Evolutionary conservation across 2,888 invertebrate species (phyloP).

Genomic region (Amiota communis): DNA sequence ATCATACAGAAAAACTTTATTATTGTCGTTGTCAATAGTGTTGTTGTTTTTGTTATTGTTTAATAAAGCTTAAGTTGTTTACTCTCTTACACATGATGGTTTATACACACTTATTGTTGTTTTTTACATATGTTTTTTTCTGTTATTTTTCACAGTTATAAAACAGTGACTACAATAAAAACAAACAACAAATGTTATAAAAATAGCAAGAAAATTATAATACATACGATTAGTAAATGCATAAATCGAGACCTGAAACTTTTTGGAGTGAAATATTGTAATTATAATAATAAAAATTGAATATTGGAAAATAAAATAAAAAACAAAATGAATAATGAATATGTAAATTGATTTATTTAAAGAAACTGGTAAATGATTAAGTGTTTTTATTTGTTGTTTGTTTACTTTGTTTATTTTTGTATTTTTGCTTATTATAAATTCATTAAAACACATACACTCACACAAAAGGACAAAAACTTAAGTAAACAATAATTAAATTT

Average conservation of each 20-base stretch:
- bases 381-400: neutral
- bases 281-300: neutral
- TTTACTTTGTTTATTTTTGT: neutral
- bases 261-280: neutral
- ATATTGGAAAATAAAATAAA: neutral
- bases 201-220: too few relatives aligned
- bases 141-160: too few relatives aligned
- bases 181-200: too few relatives aligned
- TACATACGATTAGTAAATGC: neutral
- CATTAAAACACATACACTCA: too few relatives aligned
- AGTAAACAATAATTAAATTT: too few relatives aligned
- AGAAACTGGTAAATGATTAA: neutral
- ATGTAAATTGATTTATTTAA: constrained; percentile 11
- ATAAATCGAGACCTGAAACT: neutral
- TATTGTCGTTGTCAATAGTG: neutral
- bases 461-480: too few relatives aligned
- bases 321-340: neutral
- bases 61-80: neutral
- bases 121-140: too few relatives aligned
- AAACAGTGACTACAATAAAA: too few relatives aligned
- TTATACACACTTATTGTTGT: neutral
- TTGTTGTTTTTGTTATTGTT: neutral
- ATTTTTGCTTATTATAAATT: neutral
- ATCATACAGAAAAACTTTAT: too few relatives aligned
- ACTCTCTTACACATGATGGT: neutral